phyloP scores from a whole-genome alignment of 2,113 vertebrate species.

The Ellobius talpinus region DNA sequence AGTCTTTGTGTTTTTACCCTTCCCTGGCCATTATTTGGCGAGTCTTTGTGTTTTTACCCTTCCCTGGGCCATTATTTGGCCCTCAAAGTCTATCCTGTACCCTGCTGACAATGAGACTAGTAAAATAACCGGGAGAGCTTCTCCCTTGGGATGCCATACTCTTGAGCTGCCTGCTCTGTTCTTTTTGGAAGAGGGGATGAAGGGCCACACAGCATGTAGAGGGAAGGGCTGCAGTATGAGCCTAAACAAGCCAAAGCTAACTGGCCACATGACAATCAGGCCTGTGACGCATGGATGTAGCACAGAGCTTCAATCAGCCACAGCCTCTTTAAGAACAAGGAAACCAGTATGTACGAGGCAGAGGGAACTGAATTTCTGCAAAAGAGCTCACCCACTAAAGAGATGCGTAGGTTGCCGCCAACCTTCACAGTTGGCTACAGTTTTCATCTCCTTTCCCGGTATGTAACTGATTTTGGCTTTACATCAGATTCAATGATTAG shows the following conservation, averaged over 20 bases:
- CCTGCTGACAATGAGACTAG: background rate
- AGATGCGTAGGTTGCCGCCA: background rate
- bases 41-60: background rate
- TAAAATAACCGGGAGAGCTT: background rate
- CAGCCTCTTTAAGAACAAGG: background rate
- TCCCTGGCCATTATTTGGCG: background rate
- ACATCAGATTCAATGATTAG: slow-evolving; percentile 53
- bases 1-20: background rate
- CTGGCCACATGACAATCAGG: background rate
- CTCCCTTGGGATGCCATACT: background rate
- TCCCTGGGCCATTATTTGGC: background rate
- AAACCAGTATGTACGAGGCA: background rate
- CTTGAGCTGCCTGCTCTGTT: background rate
- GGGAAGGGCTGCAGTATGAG: no score
- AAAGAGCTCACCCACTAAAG: background rate
- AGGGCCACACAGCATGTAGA: background rate
- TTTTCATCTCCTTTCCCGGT: slow-evolving; percentile 73
- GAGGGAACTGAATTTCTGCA: background rate
- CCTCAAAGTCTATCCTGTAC: background rate
- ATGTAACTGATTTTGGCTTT: slow-evolving; percentile 51
- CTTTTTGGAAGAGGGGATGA: background rate
- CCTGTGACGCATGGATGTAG: rapidly evolving
- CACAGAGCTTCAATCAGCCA: background rate
- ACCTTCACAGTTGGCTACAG: slow-evolving; percentile 52
- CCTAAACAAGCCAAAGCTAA: background rate